These are phyloP conservation scores for Astur gentilis DNA, from an alignment of 2,113 vertebrate species.

Conservation along the genomic window DNA sequence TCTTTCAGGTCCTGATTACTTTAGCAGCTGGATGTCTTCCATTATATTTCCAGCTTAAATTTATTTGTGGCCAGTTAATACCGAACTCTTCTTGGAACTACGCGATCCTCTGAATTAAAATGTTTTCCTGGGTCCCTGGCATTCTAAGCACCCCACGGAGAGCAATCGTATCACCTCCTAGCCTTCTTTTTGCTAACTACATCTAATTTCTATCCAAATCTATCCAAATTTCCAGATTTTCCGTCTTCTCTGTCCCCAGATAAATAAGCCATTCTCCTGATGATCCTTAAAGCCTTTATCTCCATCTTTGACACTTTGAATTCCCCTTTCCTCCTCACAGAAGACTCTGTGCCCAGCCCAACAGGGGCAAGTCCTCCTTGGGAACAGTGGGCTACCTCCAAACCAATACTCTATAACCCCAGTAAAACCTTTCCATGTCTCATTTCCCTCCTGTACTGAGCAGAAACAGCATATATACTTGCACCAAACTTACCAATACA, in stretches of 20 bases:
- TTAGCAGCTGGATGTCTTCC: neutral
- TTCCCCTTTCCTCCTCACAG: neutral
- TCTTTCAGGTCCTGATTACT: neutral
- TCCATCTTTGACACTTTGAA: neutral
- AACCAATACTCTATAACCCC: neutral
- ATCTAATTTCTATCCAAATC: neutral
- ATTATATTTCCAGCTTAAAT: neutral
- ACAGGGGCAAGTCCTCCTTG: neutral
- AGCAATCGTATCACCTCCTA: neutral
- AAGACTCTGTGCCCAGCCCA: neutral
- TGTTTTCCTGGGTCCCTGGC: neutral
- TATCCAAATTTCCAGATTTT: neutral
- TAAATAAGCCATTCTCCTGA: neutral
- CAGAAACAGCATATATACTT: neutral
- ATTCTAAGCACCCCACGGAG: neutral
- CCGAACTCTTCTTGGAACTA: neutral
- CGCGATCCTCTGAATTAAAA: neutral
- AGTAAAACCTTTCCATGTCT: neutral
- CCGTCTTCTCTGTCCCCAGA: neutral
- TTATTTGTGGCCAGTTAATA: neutral
- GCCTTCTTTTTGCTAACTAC: neutral
- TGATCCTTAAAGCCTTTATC: neutral
- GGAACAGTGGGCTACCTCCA: neutral
- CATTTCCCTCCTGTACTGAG: neutral
- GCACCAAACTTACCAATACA: neutral